Evolutionary conservation across 2,797 vertebrate genomes (phyloP).

Genomic region (Pangasius djambal): DNA sequence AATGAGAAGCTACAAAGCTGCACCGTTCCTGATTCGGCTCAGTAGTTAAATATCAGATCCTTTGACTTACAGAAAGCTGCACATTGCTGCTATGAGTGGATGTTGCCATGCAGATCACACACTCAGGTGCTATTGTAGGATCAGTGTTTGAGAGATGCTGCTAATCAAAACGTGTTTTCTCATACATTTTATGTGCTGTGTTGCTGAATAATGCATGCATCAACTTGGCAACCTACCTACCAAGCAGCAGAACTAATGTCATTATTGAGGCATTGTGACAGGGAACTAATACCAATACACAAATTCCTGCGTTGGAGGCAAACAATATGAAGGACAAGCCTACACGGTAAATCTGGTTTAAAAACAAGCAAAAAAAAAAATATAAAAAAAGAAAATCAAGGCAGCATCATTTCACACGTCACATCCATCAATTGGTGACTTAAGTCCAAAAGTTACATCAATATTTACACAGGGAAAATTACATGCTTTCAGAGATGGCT

Average conservation of each 20-base stretch:
- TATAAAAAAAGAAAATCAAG: not conserved
- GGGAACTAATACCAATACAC: not conserved
- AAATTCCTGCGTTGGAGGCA: not conserved
- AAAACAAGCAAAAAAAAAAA: not conserved
- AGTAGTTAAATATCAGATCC: not conserved
- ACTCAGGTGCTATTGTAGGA: not conserved
- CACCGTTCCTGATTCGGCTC: not conserved
- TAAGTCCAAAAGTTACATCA: not conserved
- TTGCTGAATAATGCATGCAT: not conserved
- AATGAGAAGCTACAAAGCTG: not conserved
- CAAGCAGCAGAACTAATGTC: not conserved
- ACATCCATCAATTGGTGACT: not conserved
- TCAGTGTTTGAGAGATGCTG: not conserved
- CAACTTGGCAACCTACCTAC: not conserved
- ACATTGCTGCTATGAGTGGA: not conserved
- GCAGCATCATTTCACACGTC: not conserved
- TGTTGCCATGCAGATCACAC: constrained; percentile 20
- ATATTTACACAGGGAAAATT: not conserved
- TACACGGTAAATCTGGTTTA: not conserved
- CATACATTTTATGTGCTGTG: not conserved
- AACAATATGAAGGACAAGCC: not conserved
- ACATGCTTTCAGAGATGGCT: not conserved
- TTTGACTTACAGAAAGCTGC: not conserved
- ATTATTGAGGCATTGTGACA: not conserved
- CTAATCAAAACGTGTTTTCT: not conserved